Evolutionary conservation across 2,113 vertebrate genomes (phyloP), one percentile per base, ranked within the genome.

Genomic region (Platysternon megacephalum): DNA sequence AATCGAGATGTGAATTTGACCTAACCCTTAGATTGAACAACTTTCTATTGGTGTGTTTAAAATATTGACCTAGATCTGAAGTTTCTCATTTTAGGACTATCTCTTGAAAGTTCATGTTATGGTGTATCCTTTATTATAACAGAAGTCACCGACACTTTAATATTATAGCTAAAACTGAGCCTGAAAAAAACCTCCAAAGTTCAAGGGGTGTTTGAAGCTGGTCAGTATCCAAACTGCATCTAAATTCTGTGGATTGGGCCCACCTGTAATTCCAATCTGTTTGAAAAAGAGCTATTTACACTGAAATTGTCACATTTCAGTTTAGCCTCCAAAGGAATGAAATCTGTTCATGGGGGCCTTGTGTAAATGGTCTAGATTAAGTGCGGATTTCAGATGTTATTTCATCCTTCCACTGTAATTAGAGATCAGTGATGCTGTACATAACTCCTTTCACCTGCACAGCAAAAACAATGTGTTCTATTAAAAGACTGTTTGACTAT

Each of bases 371-470:
- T 91, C 13, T 53, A 81, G 91, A 87, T 96, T 5, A 12, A 44
- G 55, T 49, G 11, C 48, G 82, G 76, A n/a, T 84, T 94, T 83
- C 49, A 80, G 8, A 82, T 95, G 78, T 48, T 91, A 91, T 96
- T 87, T 93, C 87, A 85, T 95, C 89, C 91, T 96, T 96, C 94
- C 89, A 84, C 95, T 97, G 91, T 65, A 32, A 84, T 96, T 96
- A 87, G 95, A 72, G 1, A 1, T 14, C 90, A 87, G 89, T 86
- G 90, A 88, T 95, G 95, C 87, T 96, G 86, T 91, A 88, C 82
- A 92, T 94, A 82, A 95, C 0, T 0, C 92, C 74, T 78, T 93
- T 84, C 92, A 84, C 91, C 94, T 52, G 79, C 48, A 91, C 65
- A 53, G 85, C 95, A 35, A 89, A 94, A 94, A 44, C 91, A 85